Base-by-base conservation (phyloP, 2,797 vertebrate species). In the Stomatorhinus walkeri region DNA sequence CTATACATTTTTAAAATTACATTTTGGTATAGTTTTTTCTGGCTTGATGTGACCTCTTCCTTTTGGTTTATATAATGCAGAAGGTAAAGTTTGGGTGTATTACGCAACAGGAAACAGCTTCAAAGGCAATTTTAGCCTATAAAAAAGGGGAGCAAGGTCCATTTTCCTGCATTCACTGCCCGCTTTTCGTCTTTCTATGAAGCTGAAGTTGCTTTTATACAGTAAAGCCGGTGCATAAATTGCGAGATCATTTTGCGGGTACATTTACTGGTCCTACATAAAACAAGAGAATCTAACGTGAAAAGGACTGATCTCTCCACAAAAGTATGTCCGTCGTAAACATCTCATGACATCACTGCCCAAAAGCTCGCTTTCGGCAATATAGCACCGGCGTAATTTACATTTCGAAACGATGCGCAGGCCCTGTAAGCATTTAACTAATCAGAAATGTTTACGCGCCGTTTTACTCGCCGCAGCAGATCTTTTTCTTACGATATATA, bases 281-380 rank as follows among this genome's bases (percentile, higher is more conserved):
- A 64, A 79, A 87, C 28, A 72, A 36, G 14, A 36, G 32, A 72
- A 72, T 40, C 4, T 72, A 72, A 88, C 61, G 88, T 88, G 88
- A 48, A 89, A 46, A 49, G 76, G 89, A 40, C 51, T 84, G 52
- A 88, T 87, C 36, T 24, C 19, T 28, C 16, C 10, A 19, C n/a
- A 83, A 4, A 83, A 52, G 19, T 52, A 43, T 48, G 7, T 19
- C 16, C 4, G 16, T 6, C 46, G 76, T 79, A 89, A 88, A 83
- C 87, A n/a, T 89, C 54, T 51, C 46, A 91, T 92, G 59, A 90
- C 89, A 91, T 91, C 14, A 89, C 89, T 90, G 91, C 89, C 88
- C 89, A 79, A 46, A 61, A 88, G 90, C 90, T 91, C 91, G 89
- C 89, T 91, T 91, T 92, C 88, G 87, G 87, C 88, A 90, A 88